Base-by-base conservation (phyloP, 2,113 vertebrate genomes). In the Chitala chitala region DNA sequence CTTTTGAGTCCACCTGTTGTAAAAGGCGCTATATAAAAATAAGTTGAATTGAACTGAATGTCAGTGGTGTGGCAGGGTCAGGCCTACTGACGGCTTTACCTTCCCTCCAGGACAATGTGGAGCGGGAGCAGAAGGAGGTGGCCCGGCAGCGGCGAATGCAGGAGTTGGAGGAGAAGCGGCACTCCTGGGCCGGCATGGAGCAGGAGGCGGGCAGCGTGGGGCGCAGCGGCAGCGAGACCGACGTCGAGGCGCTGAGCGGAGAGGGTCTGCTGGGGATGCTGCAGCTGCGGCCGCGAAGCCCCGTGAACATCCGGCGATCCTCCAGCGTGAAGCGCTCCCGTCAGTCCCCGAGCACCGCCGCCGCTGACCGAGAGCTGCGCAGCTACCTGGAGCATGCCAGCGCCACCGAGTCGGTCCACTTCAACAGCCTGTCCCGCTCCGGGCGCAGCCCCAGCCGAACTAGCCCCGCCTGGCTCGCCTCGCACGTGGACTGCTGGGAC, bases 161-260 rank as follows among this genome's bases (percentile, higher is more conserved):
- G 77, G 91, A 94, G 40, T 75, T 88, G 73, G 95, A 95, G 72
- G 90, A 93, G 74, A 98, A 94, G 79, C 89, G 92, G 0, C 89
- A 89, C 50, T 93, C 92, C 0, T 96, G 93, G 94, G 83, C 91
- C 0, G 86, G 83, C 0, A 78, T 76, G 0, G 83, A 85, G 10
- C 85, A 89, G 76, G 92, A 94, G 42, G 75, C 89, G 8, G 81
- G 92, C 59, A 77, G 81, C 6, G 76, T 82, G 1, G 82, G 90
- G 31, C 86, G 93, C 46, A 94, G 92, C 87, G 94, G 91, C 80
- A 98, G 95, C 36, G 94, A 96, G 82, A 88, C 90, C 0, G 94
- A 96, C 31, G 88, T 97, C 71, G 84, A 90, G 20, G 78, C 85
- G 15, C 46, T 92, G 75, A 83, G 86, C 1, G 85, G 77, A 65